Evolutionary conservation across 2,113 vertebrate species (phyloP).

Genomic region (Corynorhinus townsendii): DNA sequence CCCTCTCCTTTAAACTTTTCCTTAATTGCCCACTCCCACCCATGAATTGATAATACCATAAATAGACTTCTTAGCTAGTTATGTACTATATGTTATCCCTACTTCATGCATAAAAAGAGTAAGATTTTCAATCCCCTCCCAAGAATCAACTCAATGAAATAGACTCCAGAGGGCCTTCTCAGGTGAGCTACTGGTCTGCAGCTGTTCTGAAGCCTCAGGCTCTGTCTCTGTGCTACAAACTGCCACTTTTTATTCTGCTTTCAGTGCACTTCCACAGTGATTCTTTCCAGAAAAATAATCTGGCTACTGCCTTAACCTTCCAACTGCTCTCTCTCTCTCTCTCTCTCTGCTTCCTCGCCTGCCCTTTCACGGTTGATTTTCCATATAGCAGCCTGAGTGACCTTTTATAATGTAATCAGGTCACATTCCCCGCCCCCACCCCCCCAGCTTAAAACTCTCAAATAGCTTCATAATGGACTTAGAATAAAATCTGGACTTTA

Average conservation of each 20-base stretch:
- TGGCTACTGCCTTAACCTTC: not conserved
- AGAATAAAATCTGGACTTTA: not conserved
- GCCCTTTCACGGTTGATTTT: not conserved
- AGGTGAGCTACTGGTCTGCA: not conserved
- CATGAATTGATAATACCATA: not conserved
- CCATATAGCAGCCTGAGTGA: not conserved
- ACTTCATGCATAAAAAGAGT: not conserved
- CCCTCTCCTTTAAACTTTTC: not conserved
- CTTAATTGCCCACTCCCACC: not conserved
- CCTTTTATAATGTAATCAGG: slow-evolving; percentile 11
- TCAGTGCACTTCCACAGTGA: not conserved
- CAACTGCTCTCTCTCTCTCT: not conserved
- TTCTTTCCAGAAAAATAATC: not conserved
- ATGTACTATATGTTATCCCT: not conserved
- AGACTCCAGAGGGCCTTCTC: not conserved
- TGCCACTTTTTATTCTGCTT: not conserved
- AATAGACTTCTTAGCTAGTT: not conserved
- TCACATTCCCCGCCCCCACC: not conserved
- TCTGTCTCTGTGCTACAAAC: not conserved
- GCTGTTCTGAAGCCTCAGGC: not conserved
- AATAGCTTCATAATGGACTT: not conserved
- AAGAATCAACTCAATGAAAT: not conserved
- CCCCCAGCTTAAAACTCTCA: not conserved
- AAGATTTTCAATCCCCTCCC: not conserved
- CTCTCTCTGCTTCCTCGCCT: not conserved